These are phyloP conservation scores for Diachrysia chrysitis DNA, from an alignment of 2,888 invertebrate species.

Conservation along the genomic window DNA sequence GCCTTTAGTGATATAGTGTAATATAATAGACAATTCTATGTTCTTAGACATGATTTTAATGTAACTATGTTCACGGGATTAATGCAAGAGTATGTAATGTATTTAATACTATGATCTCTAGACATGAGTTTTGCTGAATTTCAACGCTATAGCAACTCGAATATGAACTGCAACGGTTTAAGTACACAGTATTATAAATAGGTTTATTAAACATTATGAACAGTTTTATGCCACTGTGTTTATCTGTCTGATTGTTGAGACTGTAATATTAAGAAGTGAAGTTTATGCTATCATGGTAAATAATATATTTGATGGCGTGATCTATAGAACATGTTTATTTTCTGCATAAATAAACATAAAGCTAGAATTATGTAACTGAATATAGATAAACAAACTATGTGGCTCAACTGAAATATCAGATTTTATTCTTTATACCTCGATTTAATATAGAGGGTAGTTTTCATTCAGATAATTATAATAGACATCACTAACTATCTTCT, in stretches of 20 bases:
- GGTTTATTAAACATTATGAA: constrained; percentile 37
- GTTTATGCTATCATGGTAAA: background rate
- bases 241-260: constrained; percentile 16
- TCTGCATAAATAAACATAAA: background rate
- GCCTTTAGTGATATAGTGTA: constrained; percentile 52
- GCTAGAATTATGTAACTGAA: background rate
- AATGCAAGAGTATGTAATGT: constrained; percentile 62
- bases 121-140: constrained; percentile 52
- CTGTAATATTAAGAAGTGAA: background rate
- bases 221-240: constrained; percentile 32
- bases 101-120: constrained; percentile 69
- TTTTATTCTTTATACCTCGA: constrained; percentile 3
- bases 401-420: constrained; percentile 5
- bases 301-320: background rate
- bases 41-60: constrained; percentile 51
- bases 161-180: constrained; percentile 66
- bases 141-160: constrained; percentile 59
- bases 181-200: constrained; percentile 75
- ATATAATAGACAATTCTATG: constrained; percentile 50
- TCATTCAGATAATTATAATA: background rate
- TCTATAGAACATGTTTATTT: background rate
- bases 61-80: constrained; percentile 34
- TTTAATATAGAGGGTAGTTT: constrained; percentile 4
- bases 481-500: background rate
- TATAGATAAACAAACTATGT: background rate